Evolutionary conservation across 2,113 vertebrate species (phyloP).

Genomic region (Nycticebus coucang): DNA sequence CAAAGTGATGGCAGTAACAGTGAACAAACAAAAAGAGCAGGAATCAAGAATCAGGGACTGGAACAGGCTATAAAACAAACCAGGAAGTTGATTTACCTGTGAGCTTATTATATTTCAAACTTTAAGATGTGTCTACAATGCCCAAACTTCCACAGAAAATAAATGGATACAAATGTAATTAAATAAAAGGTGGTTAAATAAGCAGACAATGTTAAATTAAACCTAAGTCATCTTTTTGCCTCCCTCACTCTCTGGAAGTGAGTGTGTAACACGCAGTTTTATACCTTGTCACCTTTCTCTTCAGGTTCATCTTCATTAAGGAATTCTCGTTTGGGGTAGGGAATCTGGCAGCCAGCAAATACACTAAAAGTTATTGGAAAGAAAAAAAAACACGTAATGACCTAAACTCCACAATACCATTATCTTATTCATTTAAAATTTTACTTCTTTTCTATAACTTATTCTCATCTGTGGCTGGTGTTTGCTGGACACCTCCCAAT

Average conservation of each 20-base stretch:
- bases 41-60: background rate
- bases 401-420: background rate
- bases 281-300: constrained; percentile 98
- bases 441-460: background rate
- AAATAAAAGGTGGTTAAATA: background rate
- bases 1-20: background rate
- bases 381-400: constrained; percentile 19
- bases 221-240: background rate
- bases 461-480: constrained; percentile 39
- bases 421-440: constrained; percentile 45
- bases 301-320: constrained; percentile 98
- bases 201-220: background rate
- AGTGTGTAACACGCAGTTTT: background rate
- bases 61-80: background rate
- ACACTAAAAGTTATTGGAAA: constrained; percentile 88
- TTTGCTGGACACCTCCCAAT: constrained; percentile 35
- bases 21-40: background rate
- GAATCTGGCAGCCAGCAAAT: constrained; percentile 99
- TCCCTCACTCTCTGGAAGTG: background rate
- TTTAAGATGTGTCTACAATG: background rate
- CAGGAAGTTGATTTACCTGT: background rate
- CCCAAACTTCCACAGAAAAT: background rate
- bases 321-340: constrained; percentile 98
- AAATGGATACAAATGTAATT: background rate
- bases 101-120: background rate